These are phyloP conservation scores for Brotogeris chrysoptera DNA, from an alignment of 2,797 vertebrate species.

Conservation along the genomic window DNA sequence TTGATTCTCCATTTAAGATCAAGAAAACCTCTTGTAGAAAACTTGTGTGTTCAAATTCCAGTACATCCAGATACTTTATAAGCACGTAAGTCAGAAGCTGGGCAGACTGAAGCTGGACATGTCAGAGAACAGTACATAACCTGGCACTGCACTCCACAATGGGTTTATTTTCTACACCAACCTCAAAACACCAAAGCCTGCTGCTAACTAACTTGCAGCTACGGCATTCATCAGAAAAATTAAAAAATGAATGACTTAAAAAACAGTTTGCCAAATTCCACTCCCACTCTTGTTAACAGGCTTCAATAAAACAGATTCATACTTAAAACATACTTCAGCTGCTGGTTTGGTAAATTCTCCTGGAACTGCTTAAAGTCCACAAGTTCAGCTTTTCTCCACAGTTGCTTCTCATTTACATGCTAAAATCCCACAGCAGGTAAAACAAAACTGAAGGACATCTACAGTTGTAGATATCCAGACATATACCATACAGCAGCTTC, in stretches of 20 bases:
- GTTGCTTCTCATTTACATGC: not conserved
- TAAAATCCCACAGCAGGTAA: not conserved
- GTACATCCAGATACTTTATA: not conserved
- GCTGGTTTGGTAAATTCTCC: not conserved
- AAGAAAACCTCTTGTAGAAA: not conserved
- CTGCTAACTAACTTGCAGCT: not conserved
- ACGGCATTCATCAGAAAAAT: not conserved
- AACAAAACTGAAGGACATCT: not conserved
- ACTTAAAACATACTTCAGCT: not conserved
- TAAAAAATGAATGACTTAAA: not conserved
- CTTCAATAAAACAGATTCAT: not conserved
- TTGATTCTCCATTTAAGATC: not conserved
- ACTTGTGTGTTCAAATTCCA: not conserved
- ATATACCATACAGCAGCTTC: not conserved
- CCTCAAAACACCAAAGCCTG: not conserved
- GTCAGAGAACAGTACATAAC: not conserved
- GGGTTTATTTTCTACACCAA: not conserved
- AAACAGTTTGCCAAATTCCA: not conserved
- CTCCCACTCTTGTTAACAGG: not conserved
- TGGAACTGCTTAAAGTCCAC: not conserved
- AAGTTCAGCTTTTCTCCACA: not conserved
- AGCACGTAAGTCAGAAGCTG: not conserved
- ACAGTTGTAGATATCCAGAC: not conserved
- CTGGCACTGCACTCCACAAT: rapidly evolving
- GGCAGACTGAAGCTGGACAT: not conserved